Evolutionary conservation across 2,113 vertebrate species (phyloP).

Genomic region (Anoplopoma fimbria): DNA sequence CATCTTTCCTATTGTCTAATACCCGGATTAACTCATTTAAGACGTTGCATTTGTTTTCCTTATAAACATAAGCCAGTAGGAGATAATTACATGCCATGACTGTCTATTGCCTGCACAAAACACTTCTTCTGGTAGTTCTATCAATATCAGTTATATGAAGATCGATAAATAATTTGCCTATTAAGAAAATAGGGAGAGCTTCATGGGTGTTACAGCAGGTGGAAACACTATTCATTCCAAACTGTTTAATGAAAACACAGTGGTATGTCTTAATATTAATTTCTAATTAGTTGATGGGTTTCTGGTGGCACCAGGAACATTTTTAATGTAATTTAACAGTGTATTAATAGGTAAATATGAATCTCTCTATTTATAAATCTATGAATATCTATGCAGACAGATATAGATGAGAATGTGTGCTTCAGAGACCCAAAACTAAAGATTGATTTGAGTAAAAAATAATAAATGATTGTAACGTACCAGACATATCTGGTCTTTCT

Average conservation of each 20-base stretch:
- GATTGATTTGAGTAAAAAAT: conserved; percentile 25
- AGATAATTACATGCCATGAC: conserved; percentile 67
- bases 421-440: not conserved
- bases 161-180: conserved; percentile 63
- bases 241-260: conserved; percentile 42
- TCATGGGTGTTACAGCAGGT: conserved; percentile 41
- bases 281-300: not conserved
- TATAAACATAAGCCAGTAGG: conserved; percentile 66
- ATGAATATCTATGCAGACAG: not conserved
- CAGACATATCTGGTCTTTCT: conserved; percentile 26
- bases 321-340: too few species aligned
- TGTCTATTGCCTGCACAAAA: conserved; percentile 51
- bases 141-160: conserved; percentile 64
- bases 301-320: not conserved
- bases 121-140: conserved; percentile 55
- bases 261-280: conserved; percentile 17
- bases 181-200: conserved; percentile 46
- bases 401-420: not conserved
- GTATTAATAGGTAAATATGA: not conserved
- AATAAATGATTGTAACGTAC: not conserved
- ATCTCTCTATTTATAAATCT: not conserved
- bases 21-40: conserved; percentile 69
- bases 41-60: conserved; percentile 39
- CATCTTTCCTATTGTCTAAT: conserved; percentile 66
- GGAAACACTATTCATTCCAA: conserved; percentile 39